Base-by-base conservation (phyloP, 2,113 vertebrate species). In the Aix galericulata region DNA sequence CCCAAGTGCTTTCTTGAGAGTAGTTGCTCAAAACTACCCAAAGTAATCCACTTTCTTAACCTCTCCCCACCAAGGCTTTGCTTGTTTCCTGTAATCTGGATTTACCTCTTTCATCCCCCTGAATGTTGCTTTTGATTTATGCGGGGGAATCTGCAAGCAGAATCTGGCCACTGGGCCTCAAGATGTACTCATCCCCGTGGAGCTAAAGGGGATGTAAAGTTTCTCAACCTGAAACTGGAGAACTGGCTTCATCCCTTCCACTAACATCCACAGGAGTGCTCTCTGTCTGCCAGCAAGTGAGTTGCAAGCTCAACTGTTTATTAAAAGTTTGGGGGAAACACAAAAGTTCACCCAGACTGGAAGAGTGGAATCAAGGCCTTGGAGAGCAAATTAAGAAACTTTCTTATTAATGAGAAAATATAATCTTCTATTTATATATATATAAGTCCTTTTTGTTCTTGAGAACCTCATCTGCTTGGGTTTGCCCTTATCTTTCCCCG, bases 381-480 rank as follows among this genome's bases (percentile, higher is more conserved):
- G 15, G 46, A 92, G 79, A 69, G 69, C 75, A 91, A 84, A 88
- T 18, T 38, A 84, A 83, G 86, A 74, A 82, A n/a, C 15, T 74
- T 82, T 62, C 32, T 80, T 76, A 25, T 38, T 93, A 94, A 84
- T 86, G 69, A 95, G 58, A 88, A 95, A 94, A 79, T 87, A 82
- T 36, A 62, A 86, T 90, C 62, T 62, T 77, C 82, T 92, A 82
- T 92, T 94, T 95, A 91, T 91, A 27, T 69, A 93, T 92, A 40
- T 40, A 27, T 69, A 94, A 76, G 34, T 87, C n/a, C 18, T 50
- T 76, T 82, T 84, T 73, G 34, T 89, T 78, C 77, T 17, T 25
- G 59, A 88, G 58, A 84, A 95, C 17, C 27, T 96, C 81, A 95
- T 93, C 77, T 87, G 23, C 72, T 91, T 72, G 56, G 32, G 17